Conservation (phyloP, 2,113 vertebrate species). For the Pithys albifrons region DNA sequence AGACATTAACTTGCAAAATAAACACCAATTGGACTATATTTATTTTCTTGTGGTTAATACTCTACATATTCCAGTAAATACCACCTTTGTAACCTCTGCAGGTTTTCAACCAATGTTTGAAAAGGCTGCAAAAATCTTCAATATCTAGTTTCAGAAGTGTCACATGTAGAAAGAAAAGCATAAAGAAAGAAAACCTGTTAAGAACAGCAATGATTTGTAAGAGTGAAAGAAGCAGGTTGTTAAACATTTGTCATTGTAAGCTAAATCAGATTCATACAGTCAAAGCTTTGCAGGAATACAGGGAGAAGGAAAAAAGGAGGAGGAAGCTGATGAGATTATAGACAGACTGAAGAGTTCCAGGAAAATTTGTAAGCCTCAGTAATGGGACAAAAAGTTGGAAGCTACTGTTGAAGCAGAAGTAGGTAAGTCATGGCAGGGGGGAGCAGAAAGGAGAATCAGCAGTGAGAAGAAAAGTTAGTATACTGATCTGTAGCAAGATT, state of each 20-base stretch:
- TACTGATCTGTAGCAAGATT: background rate
- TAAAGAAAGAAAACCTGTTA: conserved; percentile 36
- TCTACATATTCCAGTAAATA: conserved; percentile 1
- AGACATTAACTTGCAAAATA: background rate
- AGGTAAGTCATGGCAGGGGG: background rate
- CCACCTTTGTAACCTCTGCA: background rate
- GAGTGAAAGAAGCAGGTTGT: conserved; percentile 15
- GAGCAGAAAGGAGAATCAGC: background rate
- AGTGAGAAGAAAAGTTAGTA: background rate
- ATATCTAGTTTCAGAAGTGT: background rate
- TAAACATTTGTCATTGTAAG: conserved; percentile 11
- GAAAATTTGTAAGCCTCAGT: background rate
- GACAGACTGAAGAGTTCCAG: background rate
- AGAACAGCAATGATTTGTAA: background rate
- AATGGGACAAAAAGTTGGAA: background rate
- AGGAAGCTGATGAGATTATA: conserved; percentile 4
- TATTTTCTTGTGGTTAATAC: conserved; percentile 28
- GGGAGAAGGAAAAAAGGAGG: background rate
- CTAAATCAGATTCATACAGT: background rate
- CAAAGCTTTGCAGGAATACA: background rate
- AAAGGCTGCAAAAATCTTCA: background rate
- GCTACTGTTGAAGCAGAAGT: background rate
- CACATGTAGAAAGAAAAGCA: background rate
- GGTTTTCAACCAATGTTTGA: background rate
- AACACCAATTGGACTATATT: background rate